Percentiles rank a stretch among this genome's conserved stretches.
These are phyloP conservation scores for Gallinago media DNA, from an alignment of 2,113 vertebrate genomes.

Conservation along the genomic window DNA sequence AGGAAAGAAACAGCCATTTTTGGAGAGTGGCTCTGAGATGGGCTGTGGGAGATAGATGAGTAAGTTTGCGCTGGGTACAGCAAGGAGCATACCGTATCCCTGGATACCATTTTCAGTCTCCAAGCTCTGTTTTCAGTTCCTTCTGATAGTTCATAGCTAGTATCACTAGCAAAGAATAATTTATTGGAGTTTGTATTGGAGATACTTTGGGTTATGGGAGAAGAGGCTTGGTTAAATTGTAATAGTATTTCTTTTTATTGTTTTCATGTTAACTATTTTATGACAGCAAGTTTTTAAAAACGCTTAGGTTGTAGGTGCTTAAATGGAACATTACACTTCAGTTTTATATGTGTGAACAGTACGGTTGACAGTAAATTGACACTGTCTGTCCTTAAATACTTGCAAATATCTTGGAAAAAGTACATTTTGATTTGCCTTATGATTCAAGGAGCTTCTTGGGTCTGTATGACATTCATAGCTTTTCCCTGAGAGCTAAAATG, in stretches of 20 bases:
- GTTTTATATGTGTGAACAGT: background rate
- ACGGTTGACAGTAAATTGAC: background rate
- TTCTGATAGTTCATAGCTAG: background rate
- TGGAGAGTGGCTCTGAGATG: background rate
- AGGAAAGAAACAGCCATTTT: background rate
- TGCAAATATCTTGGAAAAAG: background rate
- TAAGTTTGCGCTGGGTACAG: constrained; percentile 6
- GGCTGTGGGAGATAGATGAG: background rate
- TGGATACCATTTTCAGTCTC: constrained; percentile 5
- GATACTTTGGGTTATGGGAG: background rate
- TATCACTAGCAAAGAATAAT: background rate
- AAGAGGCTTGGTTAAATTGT: background rate
- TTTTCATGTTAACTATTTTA: background rate
- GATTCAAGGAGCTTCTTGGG: background rate
- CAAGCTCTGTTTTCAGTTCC: background rate
- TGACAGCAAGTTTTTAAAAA: background rate
- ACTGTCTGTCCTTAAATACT: background rate
- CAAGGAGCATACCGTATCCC: background rate
- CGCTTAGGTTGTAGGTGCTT: background rate
- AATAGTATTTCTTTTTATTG: background rate
- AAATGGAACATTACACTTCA: background rate
- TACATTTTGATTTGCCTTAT: background rate
- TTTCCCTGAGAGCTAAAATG: background rate
- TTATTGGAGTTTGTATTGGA: background rate
- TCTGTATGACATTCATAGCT: background rate